Percentiles rank a stretch among this genome's conserved stretches.
Conservation (phyloP, 2,888 invertebrate species). For the Cheilosia pagana region DNA sequence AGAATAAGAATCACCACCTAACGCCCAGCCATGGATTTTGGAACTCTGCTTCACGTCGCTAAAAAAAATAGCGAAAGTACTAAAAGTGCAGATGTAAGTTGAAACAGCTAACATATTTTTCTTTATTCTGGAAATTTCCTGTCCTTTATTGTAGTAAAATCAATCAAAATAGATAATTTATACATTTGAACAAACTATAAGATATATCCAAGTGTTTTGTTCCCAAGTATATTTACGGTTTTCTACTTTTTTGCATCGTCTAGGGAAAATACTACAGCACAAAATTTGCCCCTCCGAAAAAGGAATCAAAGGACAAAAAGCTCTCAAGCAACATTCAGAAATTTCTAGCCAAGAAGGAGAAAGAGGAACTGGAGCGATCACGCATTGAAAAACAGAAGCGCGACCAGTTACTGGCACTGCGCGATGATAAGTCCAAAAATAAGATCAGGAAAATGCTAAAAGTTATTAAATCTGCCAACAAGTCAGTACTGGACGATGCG, state of each 20-base stretch:
- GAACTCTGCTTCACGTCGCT: slow-evolving; percentile 86
- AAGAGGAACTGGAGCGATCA: slow-evolving; percentile 89
- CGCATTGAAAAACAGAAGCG: slow-evolving; percentile 87
- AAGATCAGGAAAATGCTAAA: slow-evolving; percentile 92
- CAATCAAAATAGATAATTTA: neutral
- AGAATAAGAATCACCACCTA: neutral
- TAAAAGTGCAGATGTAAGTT: slow-evolving; percentile 81
- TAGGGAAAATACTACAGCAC: slow-evolving; percentile 89
- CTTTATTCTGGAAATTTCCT: slow-evolving; percentile 33
- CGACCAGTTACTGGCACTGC: slow-evolving; percentile 87
- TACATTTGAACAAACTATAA: neutral
- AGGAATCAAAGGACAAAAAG: slow-evolving; percentile 87
- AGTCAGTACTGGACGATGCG: slow-evolving; percentile 93
- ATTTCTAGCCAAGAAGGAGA: slow-evolving; percentile 92
- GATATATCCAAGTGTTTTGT: too few relatives aligned
- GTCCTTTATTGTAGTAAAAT: neutral
- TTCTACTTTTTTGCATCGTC: slow-evolving; percentile 16
- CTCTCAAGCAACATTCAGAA: slow-evolving; percentile 92
- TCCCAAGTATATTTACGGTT: neutral
- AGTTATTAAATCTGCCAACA: slow-evolving; percentile 94
- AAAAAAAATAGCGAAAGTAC: slow-evolving; percentile 85
- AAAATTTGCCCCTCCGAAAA: slow-evolving; percentile 92
- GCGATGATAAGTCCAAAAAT: slow-evolving; percentile 89
- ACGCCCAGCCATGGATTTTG: slow-evolving; percentile 85
- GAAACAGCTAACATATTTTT: slow-evolving; percentile 22